phyloP scores from a whole-genome alignment of 2,888 invertebrate genomes.

The Saturnia japonica region DNA sequence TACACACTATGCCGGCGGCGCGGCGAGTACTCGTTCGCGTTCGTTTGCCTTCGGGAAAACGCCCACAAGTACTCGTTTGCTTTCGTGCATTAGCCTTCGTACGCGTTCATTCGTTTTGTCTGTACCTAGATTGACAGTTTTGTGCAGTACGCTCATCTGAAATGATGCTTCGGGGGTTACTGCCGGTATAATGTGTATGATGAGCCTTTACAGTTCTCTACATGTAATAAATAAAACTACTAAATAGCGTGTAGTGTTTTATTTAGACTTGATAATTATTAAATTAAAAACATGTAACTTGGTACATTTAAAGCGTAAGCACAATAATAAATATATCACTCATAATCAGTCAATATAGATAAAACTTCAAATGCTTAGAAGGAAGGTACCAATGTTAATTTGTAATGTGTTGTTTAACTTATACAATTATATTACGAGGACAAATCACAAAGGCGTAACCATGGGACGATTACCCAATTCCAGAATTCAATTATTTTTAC shows the following conservation, averaged over 20 bases:
- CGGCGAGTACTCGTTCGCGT: no score
- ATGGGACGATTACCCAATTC: constrained; percentile 66
- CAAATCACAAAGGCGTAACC: constrained; percentile 78
- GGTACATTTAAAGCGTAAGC: constrained; percentile 81
- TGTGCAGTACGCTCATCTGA: no score
- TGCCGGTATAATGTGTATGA: no score
- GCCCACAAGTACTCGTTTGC: no score
- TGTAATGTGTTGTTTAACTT: constrained; percentile 40
- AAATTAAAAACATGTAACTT: constrained; percentile 72
- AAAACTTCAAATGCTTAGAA: constrained; percentile 67
- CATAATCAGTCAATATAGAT: constrained; percentile 77
- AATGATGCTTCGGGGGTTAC: no score
- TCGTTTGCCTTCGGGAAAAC: no score
- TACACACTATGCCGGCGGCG: no score
- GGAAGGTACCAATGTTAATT: constrained; percentile 64
- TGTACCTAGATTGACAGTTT: no score
- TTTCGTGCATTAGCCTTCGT: no score
- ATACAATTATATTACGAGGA: constrained; percentile 33
- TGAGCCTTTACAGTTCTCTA: no score
- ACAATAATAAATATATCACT: constrained; percentile 74
- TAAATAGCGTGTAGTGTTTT: constrained; percentile 68
- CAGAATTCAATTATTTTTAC: constrained; percentile 46
- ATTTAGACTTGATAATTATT: constrained; percentile 68
- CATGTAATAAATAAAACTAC: constrained; percentile 46
- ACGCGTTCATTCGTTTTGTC: no score